Percentiles rank a stretch among this genome's conserved stretches.
These are phyloP conservation scores for Ormyrus labotus DNA, from an alignment of 2,888 invertebrate species.

Conservation along the genomic window DNA sequence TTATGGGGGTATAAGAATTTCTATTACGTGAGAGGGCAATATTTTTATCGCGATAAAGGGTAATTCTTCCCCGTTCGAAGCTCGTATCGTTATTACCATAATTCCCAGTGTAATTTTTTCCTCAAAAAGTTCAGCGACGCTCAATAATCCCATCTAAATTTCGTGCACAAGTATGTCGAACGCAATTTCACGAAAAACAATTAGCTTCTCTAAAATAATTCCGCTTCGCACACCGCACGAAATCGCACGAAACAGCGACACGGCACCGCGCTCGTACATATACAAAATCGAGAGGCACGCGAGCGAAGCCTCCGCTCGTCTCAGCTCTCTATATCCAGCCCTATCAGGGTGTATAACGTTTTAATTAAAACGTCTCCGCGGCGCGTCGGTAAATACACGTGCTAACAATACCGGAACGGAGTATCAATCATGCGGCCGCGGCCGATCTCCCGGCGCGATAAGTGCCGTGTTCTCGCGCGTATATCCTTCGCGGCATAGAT, in stretches of 20 bases:
- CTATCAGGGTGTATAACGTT: constrained; percentile 57
- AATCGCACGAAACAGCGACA: not conserved
- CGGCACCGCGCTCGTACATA: constrained; percentile 19
- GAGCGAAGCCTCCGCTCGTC: not conserved
- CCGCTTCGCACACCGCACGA: too few species aligned
- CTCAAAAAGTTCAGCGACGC: too few species aligned
- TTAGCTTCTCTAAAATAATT: too few species aligned
- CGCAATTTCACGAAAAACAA: too few species aligned
- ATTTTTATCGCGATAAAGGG: too few species aligned
- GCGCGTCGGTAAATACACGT: constrained; percentile 42
- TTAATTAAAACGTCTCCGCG: constrained; percentile 65
- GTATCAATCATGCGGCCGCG: constrained; percentile 44
- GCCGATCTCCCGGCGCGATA: constrained; percentile 51
- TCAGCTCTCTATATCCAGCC: not conserved
- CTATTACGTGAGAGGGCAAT: too few species aligned
- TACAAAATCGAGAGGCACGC: not conserved
- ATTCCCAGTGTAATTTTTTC: too few species aligned
- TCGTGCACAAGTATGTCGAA: too few species aligned
- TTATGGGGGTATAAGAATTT: too few species aligned
- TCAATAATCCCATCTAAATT: too few species aligned
- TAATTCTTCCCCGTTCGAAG: too few species aligned
- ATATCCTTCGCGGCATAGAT: not conserved
- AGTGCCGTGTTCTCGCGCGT: not conserved
- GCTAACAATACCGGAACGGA: constrained; percentile 49
- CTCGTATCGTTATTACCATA: too few species aligned